phyloP scores from a whole-genome alignment of 2,888 invertebrate species.

The Drosophila diplacantha region DNA sequence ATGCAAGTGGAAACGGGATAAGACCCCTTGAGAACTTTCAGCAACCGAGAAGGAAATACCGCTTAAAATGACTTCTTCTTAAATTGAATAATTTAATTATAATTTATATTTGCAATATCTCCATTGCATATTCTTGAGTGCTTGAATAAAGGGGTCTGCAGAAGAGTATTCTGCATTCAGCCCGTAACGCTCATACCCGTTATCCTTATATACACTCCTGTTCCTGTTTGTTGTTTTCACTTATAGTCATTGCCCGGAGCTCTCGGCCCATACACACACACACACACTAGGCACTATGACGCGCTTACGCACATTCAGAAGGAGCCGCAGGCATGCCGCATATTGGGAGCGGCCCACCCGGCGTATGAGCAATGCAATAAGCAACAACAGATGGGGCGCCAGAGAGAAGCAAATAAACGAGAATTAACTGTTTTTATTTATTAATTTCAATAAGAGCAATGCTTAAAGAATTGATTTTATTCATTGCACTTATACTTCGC shows the following conservation, averaged over 20 bases:
- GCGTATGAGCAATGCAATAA: slow-evolving; percentile 34
- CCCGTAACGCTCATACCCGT: neutral
- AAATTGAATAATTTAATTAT: neutral
- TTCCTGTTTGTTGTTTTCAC: slow-evolving; percentile 27
- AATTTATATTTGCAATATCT: neutral
- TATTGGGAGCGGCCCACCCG: slow-evolving; percentile 15
- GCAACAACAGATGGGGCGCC: slow-evolving; percentile 2
- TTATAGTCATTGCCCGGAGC: slow-evolving; percentile 27
- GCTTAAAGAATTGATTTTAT: slow-evolving; percentile 20
- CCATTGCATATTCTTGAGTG: slow-evolving; percentile 3
- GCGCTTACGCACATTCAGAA: slow-evolving; percentile 10
- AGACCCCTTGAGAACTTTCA: neutral
- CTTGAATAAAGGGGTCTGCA: neutral
- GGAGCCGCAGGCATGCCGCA: slow-evolving; percentile 19
- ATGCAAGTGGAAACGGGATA: too few relatives aligned
- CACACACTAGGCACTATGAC: neutral
- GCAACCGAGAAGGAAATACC: neutral
- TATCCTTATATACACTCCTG: slow-evolving; percentile 6
- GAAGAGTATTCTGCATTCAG: slow-evolving; percentile 5
- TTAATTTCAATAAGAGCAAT: slow-evolving; percentile 28
- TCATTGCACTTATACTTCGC: slow-evolving; percentile 7
- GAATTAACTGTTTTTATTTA: slow-evolving; percentile 21
- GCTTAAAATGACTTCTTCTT: neutral
- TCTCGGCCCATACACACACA: slow-evolving; percentile 1
- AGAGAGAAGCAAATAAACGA: too few relatives aligned